Base-by-base conservation (phyloP, 2,113 vertebrate species). In the Tenrec ecaudatus region DNA sequence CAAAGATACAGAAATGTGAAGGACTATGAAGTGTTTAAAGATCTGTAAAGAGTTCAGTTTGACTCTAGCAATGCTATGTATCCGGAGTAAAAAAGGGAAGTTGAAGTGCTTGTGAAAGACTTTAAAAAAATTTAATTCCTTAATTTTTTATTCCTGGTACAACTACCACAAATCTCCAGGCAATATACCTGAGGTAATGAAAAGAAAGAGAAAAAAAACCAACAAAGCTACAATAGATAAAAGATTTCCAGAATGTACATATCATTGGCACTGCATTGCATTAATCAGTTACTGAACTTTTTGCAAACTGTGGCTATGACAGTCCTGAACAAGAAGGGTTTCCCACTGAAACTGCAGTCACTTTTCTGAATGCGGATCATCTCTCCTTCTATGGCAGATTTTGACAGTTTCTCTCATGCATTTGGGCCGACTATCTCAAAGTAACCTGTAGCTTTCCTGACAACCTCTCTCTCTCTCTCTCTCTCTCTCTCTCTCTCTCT, bases 361-460 rank as follows among this genome's bases (percentile, higher is more conserved):
- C 98, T 99, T 98, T 98, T 99, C 99, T 99, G 99, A 99, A 98
- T 98, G 98, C 98, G 98, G 98, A 98, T 99, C 98, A 98, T 98
- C 97, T 98, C 95, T 98, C 98, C 98, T 99, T 96, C 98, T 98
- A 98, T 98, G 98, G 98, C 98, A 98, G 98, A 98, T 98, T 98
- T 98, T 98, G 43, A 98, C 98, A 99, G 98, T 98, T 99, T n/a
- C n/a, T 99, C 98, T 99, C 98, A 99, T 99, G 98, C 98, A 99
- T 98, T 99, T 99, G 99, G 98, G 99, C 98, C 98, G 98, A 98
- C 99, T 99, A 98, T 99, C 99, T 99, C 99, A 99, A 99, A 99
- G 99, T 99, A 99, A 99, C 99, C 99, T 99, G 99, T 99, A 99
- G 99, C 99, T 99, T 99, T 99, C 99, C 99, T 99, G 99, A 99